Evolutionary conservation across 2,888 invertebrate species (phyloP), one percentile per base, ranked within the genome.

Genomic region (Dascillus cervinus): DNA sequence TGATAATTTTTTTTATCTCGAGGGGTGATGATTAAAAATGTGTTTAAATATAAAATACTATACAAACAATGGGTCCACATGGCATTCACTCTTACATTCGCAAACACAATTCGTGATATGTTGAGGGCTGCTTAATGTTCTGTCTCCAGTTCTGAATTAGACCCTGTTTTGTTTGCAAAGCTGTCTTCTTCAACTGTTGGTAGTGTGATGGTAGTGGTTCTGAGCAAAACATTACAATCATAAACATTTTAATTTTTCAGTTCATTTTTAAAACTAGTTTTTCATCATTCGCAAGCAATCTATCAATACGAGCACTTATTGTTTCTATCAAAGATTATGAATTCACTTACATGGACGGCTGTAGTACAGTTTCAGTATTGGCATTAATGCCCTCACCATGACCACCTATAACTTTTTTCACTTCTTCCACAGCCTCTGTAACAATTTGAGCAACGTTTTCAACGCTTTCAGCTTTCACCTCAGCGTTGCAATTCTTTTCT

Each of bases 41-140:
- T 49, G 46, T 52, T n/a, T 50, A 48, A 52, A 52, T 56, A 59
- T 49, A 58, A 57, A 58, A 60, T 54, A 56, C 54, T 56, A 50
- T 53, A 50, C 47, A 48, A 44, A 47, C 48, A 46, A 47, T 50
- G 47, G 46, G 47, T 50, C 48, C 43, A 37, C 50, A 53, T 54
- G 52, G 53, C 56, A 55, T 54, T 53, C 52, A 48, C 50, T 52
- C 55, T 46, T 47, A 49, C 51, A 39, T 44, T 50, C 44, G 34
- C 46, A 51, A 49, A 46, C 39, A 50, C 55, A 52, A 50, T 50
- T 40, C 47, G 41, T 60, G 60, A 61, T 60, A 61, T 60, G 60
- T 61, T 43, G 43, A 45, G 42, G 42, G 43, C 17, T 22, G 22
- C 29, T 39, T 32, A 39, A n/a, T n/a, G n/a, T n/a, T n/a, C n/a